phyloP scores from a whole-genome alignment of 2,797 vertebrate genomes.

The Ptychobarbus kaznakovi region DNA sequence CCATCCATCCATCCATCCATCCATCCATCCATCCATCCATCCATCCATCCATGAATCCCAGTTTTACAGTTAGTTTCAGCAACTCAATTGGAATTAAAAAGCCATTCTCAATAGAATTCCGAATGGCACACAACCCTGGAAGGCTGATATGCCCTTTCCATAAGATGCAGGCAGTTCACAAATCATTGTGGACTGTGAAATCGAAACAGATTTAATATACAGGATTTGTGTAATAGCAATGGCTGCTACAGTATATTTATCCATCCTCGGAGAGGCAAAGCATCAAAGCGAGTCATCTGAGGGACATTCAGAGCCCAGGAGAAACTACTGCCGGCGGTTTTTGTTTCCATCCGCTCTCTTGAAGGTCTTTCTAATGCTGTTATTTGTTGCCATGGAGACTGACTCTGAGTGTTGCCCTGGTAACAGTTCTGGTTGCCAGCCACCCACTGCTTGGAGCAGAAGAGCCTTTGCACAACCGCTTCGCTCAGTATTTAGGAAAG shows the following conservation, averaged over 20 bases:
- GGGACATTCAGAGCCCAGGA: slow-evolving; percentile 25
- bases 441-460: slow-evolving; percentile 72
- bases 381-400: slow-evolving; percentile 83
- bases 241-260: slow-evolving; percentile 21
- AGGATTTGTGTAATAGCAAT: slow-evolving; percentile 19
- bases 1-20: too few species aligned
- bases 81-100: background rate
- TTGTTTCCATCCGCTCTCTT: slow-evolving; percentile 49
- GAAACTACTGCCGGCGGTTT: slow-evolving; percentile 52
- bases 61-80: background rate
- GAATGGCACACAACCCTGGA: background rate
- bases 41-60: background rate
- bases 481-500: slow-evolving; percentile 56
- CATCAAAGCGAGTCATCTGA: slow-evolving; percentile 40
- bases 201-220: slow-evolving; percentile 25
- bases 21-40: too few species aligned
- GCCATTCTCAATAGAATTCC: background rate
- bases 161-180: slow-evolving; percentile 9
- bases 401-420: slow-evolving; percentile 78
- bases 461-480: slow-evolving; percentile 47
- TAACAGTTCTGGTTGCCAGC: slow-evolving; percentile 71
- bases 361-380: slow-evolving; percentile 70
- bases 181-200: slow-evolving; percentile 25
- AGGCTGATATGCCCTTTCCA: slow-evolving; percentile 16
- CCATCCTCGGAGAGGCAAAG: slow-evolving; percentile 5